These are phyloP conservation scores for Charanyca ferruginea DNA, from an alignment of 2,888 invertebrate genomes.

Conservation along the genomic window DNA sequence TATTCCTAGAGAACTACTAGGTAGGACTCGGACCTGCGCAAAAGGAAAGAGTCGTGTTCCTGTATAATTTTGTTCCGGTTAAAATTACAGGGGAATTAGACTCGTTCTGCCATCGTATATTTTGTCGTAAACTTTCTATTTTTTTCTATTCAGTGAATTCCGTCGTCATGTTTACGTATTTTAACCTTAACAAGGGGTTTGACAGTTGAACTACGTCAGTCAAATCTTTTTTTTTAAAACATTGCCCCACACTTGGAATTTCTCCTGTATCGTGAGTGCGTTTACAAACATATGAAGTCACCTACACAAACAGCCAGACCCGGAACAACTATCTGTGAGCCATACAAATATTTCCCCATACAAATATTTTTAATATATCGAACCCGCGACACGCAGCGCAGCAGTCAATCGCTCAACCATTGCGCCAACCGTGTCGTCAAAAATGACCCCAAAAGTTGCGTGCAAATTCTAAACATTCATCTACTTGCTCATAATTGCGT, in stretches of 20 bases:
- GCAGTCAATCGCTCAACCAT: too few species aligned
- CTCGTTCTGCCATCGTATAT: background rate
- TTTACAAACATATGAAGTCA: too few species aligned
- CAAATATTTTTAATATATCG: too few species aligned
- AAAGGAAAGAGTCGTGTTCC: background rate
- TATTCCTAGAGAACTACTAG: background rate
- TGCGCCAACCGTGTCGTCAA: too few species aligned
- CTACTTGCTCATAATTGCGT: slow-evolving; percentile 13
- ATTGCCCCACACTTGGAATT: too few species aligned
- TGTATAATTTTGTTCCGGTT: background rate
- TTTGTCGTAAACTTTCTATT: background rate
- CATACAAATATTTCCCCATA: too few species aligned
- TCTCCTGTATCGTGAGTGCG: too few species aligned
- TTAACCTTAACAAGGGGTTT: background rate
- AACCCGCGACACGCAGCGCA: too few species aligned
- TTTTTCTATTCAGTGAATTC: background rate
- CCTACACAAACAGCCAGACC: too few species aligned
- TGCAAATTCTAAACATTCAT: slow-evolving; percentile 29
- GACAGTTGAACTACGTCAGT: slow-evolving; percentile 8
- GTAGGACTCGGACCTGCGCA: background rate
- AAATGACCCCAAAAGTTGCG: slow-evolving; percentile 32
- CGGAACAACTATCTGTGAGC: too few species aligned
- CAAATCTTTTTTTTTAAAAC: too few species aligned
- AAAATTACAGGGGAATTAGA: background rate
- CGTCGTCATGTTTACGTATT: slow-evolving; percentile 1